Evolutionary conservation across 2,888 invertebrate genomes (phyloP).

Genomic region (Drosophila histrio): DNA sequence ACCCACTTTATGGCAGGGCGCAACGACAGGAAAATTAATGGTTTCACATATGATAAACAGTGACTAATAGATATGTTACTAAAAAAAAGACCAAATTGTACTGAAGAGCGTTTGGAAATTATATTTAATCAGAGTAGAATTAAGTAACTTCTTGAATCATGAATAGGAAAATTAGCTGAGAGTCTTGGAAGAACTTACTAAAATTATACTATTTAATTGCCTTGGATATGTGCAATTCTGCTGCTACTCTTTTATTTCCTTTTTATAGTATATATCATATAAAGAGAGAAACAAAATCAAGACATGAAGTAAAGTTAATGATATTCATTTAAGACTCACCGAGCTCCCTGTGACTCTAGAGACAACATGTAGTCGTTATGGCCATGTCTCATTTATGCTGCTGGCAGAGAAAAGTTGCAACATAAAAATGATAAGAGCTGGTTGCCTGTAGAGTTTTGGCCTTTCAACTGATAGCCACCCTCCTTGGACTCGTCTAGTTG

Average conservation of each 20-base stretch:
- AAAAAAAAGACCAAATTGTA: too few relatives aligned
- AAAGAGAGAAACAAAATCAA: not conserved
- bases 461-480: constrained; percentile 3
- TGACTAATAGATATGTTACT: constrained; percentile 31
- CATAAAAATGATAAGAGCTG: constrained; percentile 70
- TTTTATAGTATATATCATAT: too few relatives aligned
- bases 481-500: constrained; percentile 7
- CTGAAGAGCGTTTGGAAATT: not conserved
- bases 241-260: too few relatives aligned
- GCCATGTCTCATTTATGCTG: constrained; percentile 37
- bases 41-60: constrained; percentile 31
- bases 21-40: constrained; percentile 38
- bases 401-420: constrained; percentile 53
- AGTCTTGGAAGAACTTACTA: not conserved
- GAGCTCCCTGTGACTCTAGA: not conserved
- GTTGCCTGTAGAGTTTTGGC: not conserved
- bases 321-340: not conserved
- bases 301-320: not conserved
- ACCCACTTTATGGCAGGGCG: constrained; percentile 3
- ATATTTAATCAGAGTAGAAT: not conserved
- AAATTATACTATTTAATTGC: too few relatives aligned
- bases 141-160: not conserved
- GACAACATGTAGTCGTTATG: constrained; percentile 9
- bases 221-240: too few relatives aligned
- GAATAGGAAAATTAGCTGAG: not conserved